Evolutionary conservation across 2,888 invertebrate genomes (phyloP).

Genomic region (Octonoba sinensis): DNA sequence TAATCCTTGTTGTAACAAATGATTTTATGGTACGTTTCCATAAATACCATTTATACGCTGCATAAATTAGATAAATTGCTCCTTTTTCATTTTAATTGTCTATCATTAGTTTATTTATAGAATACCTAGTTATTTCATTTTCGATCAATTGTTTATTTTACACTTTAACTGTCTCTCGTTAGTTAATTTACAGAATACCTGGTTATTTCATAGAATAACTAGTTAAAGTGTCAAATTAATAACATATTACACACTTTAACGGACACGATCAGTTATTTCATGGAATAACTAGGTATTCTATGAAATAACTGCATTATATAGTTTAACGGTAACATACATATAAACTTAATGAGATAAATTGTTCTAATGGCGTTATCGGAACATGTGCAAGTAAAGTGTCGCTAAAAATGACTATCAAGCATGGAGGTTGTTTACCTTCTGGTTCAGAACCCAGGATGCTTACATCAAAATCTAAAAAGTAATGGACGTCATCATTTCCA

Average conservation of each 20-base stretch:
- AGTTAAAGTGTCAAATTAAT: constrained; percentile 43
- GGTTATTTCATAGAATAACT: no score
- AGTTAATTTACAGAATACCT: no score
- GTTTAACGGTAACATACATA: no score
- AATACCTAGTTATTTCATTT: no score
- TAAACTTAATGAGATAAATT: no score
- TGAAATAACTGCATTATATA: no score
- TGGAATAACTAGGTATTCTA: constrained; percentile 39
- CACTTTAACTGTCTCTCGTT: no score
- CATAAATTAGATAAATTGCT: constrained; percentile 55
- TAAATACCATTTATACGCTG: constrained; percentile 56
- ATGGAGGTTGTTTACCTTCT: constrained; percentile 68
- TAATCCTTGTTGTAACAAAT: no score
- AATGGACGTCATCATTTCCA: constrained; percentile 76
- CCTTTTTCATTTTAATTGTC: constrained; percentile 51
- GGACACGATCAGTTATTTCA: constrained; percentile 56
- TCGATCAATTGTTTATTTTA: no score
- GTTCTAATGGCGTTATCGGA: not conserved
- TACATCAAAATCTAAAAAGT: constrained; percentile 78
- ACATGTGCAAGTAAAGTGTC: not conserved
- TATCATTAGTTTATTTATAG: constrained; percentile 40
- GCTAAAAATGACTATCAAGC: not conserved
- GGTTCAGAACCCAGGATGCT: constrained; percentile 74
- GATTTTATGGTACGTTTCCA: no score
- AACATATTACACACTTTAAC: constrained; percentile 53